Percentiles rank a stretch among this genome's conserved stretches.
Conservation (phyloP, 2,888 invertebrate species). For the Philopedon plagiatum region DNA sequence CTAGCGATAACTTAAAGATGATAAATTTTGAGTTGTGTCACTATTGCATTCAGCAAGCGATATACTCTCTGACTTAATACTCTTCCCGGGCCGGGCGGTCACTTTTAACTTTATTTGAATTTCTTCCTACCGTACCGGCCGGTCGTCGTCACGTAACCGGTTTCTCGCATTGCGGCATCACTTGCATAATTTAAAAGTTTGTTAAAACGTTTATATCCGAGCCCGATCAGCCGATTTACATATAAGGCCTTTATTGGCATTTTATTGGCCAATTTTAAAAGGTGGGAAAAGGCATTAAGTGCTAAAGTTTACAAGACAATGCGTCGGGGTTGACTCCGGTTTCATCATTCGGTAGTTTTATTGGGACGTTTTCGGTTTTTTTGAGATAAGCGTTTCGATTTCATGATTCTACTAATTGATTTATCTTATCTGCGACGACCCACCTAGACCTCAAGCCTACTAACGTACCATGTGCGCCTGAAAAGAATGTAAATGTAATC, state of each 20-base stretch:
- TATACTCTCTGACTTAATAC: no score
- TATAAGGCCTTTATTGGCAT: constrained; percentile 50
- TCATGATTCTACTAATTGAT: no score
- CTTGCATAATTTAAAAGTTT: constrained; percentile 45
- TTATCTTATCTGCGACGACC: no score
- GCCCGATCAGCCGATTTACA: constrained; percentile 48
- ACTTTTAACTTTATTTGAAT: constrained; percentile 5
- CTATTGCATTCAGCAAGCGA: no score
- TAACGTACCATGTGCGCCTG: no score
- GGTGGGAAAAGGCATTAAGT: constrained; percentile 48
- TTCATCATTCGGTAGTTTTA: not conserved
- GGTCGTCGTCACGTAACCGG: not conserved
- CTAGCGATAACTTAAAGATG: no score
- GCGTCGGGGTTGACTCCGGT: not conserved
- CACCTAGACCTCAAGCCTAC: no score
- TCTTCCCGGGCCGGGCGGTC: not conserved
- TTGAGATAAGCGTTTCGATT: no score
- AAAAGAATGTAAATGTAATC: no score
- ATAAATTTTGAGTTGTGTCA: no score
- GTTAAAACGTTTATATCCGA: constrained; percentile 49
- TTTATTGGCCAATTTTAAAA: constrained; percentile 48
- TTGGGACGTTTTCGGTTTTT: not conserved
- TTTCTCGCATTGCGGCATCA: not conserved
- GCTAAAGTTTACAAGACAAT: constrained; percentile 34
- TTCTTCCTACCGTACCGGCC: not conserved